phyloP scores from a whole-genome alignment of 1,140 invertebrate genomes.

The Drosophila biarmipes region DNA sequence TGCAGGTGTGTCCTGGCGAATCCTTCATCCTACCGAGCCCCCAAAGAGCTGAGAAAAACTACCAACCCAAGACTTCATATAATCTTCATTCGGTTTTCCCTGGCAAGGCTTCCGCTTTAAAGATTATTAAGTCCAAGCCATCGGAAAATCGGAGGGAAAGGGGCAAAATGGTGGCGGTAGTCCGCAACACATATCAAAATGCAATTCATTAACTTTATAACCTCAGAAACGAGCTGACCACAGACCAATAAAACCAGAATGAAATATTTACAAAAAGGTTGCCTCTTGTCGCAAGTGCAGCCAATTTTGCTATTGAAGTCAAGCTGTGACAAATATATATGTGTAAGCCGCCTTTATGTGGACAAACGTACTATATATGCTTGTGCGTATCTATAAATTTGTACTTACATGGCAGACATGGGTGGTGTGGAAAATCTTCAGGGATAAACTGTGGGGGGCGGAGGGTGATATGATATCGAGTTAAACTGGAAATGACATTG shows the following conservation, averaged over 20 bases:
- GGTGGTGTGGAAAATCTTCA: slow-evolving; percentile 31
- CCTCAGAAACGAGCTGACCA: slow-evolving; percentile 37
- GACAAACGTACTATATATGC: slow-evolving; percentile 13
- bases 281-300: slow-evolving; percentile 35
- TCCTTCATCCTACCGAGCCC: neutral
- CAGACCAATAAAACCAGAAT: slow-evolving; percentile 52
- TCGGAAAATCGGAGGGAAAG: neutral
- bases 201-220: slow-evolving; percentile 63
- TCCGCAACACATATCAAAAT: slow-evolving; percentile 44
- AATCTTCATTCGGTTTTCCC: slow-evolving; percentile 15
- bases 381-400: neutral
- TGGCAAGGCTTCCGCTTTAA: slow-evolving; percentile 30
- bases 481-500: slow-evolving; percentile 38
- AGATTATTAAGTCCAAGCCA: slow-evolving; percentile 31
- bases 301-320: slow-evolving; percentile 51
- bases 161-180: neutral
- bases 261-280: slow-evolving; percentile 58
- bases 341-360: neutral
- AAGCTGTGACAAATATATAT: slow-evolving; percentile 40
- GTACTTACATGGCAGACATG: slow-evolving; percentile 1
- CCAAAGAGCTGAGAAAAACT: neutral
- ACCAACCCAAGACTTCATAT: slow-evolving; percentile 15
- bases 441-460: slow-evolving; percentile 13
- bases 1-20: slow-evolving; percentile 28
- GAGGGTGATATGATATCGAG: slow-evolving; percentile 10